These are phyloP conservation scores for Amphipoea lucens DNA, from an alignment of 2,888 invertebrate genomes.

Conservation along the genomic window DNA sequence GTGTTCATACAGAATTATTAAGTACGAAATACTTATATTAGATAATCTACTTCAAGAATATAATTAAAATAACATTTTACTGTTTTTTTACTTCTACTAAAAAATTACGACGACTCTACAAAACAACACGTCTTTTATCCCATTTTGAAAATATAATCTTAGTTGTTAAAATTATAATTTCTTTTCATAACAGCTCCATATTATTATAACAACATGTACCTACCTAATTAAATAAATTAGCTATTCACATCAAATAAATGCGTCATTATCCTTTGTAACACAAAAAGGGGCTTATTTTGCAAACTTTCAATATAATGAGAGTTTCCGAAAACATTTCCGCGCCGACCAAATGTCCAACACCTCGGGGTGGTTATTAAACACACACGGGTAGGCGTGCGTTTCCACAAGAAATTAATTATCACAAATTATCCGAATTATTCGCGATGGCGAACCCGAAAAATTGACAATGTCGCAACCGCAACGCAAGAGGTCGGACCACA, in stretches of 20 bases:
- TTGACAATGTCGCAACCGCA: constrained; percentile 69
- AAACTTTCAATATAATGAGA: constrained; percentile 66
- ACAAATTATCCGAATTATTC: constrained; percentile 63
- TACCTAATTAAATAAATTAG: constrained; percentile 50
- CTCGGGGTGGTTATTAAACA: constrained; percentile 76
- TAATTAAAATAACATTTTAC: background rate
- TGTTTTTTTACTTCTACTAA: background rate
- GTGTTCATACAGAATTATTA: background rate
- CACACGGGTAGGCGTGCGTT: constrained; percentile 60
- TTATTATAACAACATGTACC: constrained; percentile 14
- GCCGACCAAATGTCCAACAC: constrained; percentile 82
- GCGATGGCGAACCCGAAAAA: constrained; percentile 61
- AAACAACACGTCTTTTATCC: background rate
- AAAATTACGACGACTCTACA: background rate
- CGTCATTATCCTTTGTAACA: constrained; percentile 48
- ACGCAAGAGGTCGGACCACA: constrained; percentile 71
- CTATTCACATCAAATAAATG: constrained; percentile 62
- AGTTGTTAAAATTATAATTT: constrained; percentile 5
- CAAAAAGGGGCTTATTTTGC: constrained; percentile 52
- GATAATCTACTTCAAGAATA: background rate
- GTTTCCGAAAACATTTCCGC: constrained; percentile 68
- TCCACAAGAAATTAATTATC: constrained; percentile 74
- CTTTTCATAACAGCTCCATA: constrained; percentile 8
- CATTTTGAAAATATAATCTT: constrained; percentile 6
- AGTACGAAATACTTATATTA: background rate